phyloP scores from a whole-genome alignment of 2,113 vertebrate species.

The Phylloscopus whistleri region DNA sequence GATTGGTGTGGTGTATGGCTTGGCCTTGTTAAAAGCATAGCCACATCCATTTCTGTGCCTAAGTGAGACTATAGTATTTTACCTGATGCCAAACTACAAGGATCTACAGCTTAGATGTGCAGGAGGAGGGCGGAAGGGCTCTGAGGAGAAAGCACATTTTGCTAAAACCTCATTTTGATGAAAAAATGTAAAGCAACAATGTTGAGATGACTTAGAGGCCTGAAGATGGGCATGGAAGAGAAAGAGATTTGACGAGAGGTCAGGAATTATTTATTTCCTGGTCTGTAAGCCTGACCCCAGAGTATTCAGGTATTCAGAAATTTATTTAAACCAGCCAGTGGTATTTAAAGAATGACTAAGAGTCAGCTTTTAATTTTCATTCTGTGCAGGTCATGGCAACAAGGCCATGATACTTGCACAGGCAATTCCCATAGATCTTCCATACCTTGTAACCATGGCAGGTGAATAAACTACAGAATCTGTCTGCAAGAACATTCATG shows the following conservation, averaged over 20 bases:
- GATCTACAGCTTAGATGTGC: not conserved
- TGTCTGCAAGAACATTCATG: slow-evolving; percentile 26
- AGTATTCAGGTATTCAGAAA: not conserved
- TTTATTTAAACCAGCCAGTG: not conserved
- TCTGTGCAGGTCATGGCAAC: not conserved
- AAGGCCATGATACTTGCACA: not conserved
- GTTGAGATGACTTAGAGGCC: not conserved
- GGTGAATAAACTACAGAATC: slow-evolving; percentile 13
- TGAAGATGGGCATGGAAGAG: not conserved
- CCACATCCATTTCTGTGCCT: not conserved
- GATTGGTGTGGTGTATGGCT: not conserved
- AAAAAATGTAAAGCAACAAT: not conserved
- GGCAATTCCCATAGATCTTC: slow-evolving; percentile 54
- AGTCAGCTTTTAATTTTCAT: not conserved
- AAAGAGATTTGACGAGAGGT: not conserved
- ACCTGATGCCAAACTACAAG: not conserved
- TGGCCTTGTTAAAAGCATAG: not conserved
- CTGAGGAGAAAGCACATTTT: not conserved
- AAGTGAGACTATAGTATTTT: not conserved
- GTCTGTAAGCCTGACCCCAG: not conserved
- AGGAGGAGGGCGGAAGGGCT: not conserved
- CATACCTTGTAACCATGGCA: slow-evolving; percentile 12
- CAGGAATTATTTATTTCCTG: not conserved
- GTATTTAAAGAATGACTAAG: not conserved
- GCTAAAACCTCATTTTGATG: not conserved